Evolutionary conservation across 1,140 invertebrate genomes (phyloP), one percentile per base, ranked within the genome.

Genomic region (Melitaea cinxia): DNA sequence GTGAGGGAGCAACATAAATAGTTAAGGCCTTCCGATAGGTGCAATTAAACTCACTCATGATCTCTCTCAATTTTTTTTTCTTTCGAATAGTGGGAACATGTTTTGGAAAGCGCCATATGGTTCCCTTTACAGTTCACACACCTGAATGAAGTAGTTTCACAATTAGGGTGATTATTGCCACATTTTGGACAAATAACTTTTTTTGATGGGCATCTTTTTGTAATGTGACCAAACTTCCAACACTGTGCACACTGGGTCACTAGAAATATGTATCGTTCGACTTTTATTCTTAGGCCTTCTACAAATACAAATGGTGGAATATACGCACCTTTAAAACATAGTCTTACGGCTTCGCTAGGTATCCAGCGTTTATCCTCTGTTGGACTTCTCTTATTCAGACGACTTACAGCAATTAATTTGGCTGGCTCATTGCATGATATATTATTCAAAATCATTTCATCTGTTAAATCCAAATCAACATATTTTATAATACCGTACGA

Each of bases 401-500:
- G 55, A 19, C 60, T 69, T 30, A 50, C 35, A 19, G 49, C 42
- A 4, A 62, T 15, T 19, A 62, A 21, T 15, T 45, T 4, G 4
- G 58, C 35, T 4, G 23, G 15, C 5, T 50, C 45, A 12, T 1
- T 7, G 17, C 56, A 47, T 4, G 35, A 39, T 24, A 69, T 60
- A 23, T n/a, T 55, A 42, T 69, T 50, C 1, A 56, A 15, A 14
- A 55, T 54, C 1, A 37, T 14, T 28, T 65, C 50, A 10, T 69
- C 55, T 1, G 33, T 24, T 35, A 65, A 28, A 19, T 65, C 56
- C 4, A 69, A n/a, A 10, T 60, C 67, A 0, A 65, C 39, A 45
- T 69, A 19, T 24, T 24, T 59, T 26, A 69, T 60, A 28, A 64
- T 28, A 12, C 67, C 67, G 17, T 60, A 69, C 3, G 55, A 64